Conservation (phyloP, 2,888 invertebrate species). For the Cepaea hortensis region DNA sequence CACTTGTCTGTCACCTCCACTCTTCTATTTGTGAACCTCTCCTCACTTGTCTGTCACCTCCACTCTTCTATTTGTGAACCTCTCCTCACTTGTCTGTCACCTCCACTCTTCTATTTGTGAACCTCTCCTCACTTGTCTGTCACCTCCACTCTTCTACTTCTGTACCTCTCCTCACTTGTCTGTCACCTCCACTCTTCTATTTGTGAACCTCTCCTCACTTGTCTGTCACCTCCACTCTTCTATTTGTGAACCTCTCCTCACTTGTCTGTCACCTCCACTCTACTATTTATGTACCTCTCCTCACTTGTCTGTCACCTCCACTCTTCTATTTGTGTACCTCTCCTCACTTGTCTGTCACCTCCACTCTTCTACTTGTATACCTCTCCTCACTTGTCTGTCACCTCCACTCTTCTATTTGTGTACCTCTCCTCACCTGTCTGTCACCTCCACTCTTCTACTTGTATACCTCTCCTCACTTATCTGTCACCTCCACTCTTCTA, state of each 20-base stretch:
- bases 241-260: not conserved
- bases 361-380: not conserved
- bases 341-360: not conserved
- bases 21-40: not conserved
- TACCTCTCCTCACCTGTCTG: not conserved
- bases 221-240: not conserved
- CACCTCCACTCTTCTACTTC: no score
- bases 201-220: not conserved
- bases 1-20: not conserved
- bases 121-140: not conserved
- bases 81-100: not conserved
- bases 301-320: not conserved
- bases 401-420: not conserved
- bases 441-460: not conserved
- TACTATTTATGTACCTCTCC: not conserved
- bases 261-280: not conserved
- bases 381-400: not conserved
- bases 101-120: not conserved
- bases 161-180: not conserved
- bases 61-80: not conserved
- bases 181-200: not conserved
- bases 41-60: not conserved
- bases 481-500: not conserved
- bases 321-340: not conserved
- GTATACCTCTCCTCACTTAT: not conserved